phyloP scores from a whole-genome alignment of 1,140 invertebrate species.

The Aphelinus certus region DNA sequence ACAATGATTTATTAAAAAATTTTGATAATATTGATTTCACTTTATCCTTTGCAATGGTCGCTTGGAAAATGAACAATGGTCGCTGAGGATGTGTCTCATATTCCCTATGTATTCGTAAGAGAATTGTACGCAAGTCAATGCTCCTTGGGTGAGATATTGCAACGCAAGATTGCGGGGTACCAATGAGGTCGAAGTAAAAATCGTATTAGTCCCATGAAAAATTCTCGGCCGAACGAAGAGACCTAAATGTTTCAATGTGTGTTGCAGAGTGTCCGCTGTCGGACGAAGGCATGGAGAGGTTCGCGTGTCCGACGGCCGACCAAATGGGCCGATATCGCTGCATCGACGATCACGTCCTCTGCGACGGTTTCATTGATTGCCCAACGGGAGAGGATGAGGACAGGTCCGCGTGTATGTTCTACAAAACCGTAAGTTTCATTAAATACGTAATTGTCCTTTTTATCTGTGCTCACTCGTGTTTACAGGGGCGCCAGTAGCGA shows the following conservation, averaged over 20 bases:
- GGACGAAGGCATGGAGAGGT: constrained; percentile 92
- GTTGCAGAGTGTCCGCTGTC: constrained; percentile 90
- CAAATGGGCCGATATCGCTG: constrained; percentile 90
- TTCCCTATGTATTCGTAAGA: too few relatives aligned
- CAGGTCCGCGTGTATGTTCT: constrained; percentile 94
- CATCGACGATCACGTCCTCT: constrained; percentile 95
- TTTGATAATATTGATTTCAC: too few relatives aligned
- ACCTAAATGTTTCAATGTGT: background rate
- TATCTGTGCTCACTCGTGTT: background rate
- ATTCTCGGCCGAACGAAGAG: too few relatives aligned
- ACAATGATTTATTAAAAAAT: too few relatives aligned
- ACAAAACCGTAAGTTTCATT: constrained; percentile 86
- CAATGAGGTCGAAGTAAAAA: too few relatives aligned
- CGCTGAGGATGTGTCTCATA: too few relatives aligned
- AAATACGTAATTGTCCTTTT: background rate
- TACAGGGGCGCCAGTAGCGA: background rate
- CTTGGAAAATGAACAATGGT: too few relatives aligned
- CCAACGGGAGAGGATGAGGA: constrained; percentile 93
- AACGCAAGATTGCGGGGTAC: too few relatives aligned
- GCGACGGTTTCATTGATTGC: constrained; percentile 94
- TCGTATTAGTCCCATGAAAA: too few relatives aligned
- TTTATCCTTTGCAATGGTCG: too few relatives aligned
- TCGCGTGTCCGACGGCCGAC: constrained; percentile 92
- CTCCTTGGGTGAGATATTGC: too few relatives aligned
- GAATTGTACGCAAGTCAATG: too few relatives aligned